Conservation (phyloP, 1,140 invertebrate genomes). For the Drosophila ironensis region DNA sequence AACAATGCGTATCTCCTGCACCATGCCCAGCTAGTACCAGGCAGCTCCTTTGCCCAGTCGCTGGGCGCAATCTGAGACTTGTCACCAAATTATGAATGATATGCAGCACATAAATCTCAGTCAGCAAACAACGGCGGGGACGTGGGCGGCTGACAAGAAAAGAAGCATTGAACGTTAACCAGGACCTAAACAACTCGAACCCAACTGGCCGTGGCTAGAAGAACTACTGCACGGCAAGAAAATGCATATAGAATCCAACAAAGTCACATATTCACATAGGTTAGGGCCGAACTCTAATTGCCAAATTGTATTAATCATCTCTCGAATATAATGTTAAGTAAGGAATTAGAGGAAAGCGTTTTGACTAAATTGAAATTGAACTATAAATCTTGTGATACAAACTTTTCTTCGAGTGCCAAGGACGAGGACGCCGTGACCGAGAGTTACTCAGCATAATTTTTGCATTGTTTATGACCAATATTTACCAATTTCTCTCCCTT, state of each 20-base stretch:
- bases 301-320: not conserved
- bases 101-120: constrained; percentile 80
- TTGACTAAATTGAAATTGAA: too few relatives aligned
- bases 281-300: too few relatives aligned
- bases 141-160: constrained; percentile 32
- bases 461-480: constrained; percentile 54
- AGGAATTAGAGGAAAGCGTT: too few relatives aligned
- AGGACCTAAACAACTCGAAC: constrained; percentile 29
- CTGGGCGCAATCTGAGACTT: constrained; percentile 69
- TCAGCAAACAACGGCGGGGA: constrained; percentile 64
- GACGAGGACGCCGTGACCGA: constrained; percentile 49
- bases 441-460: constrained; percentile 76
- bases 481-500: constrained; percentile 32
- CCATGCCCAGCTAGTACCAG: too few relatives aligned
- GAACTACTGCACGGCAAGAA: constrained; percentile 14
- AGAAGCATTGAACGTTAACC: constrained; percentile 50
- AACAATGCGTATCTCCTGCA: constrained; percentile 7
- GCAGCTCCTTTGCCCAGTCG: not conserved
- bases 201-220: constrained; percentile 39
- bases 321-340: too few relatives aligned
- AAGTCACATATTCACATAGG: too few relatives aligned
- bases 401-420: constrained; percentile 1
- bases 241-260: not conserved
- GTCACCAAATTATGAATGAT: constrained; percentile 81
- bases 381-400: not conserved